Percentiles rank a stretch among this genome's conserved stretches.
These are phyloP conservation scores for Ceratotherium simum DNA, from an alignment of 2,113 vertebrate genomes.

Conservation along the genomic window DNA sequence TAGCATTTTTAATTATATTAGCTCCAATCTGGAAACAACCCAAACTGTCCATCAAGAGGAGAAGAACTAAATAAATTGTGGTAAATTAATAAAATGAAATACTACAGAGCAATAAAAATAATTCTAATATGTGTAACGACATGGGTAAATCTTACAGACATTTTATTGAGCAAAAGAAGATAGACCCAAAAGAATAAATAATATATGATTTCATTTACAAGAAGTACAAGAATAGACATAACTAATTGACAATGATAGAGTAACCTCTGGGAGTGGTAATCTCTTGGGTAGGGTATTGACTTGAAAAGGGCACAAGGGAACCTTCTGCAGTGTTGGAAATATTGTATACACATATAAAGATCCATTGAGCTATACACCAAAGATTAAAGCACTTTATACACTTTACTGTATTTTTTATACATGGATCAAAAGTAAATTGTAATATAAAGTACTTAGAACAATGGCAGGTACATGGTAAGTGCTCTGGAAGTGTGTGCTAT, in stretches of 20 bases:
- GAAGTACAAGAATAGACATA: background rate
- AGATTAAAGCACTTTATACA: background rate
- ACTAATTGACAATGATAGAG: background rate
- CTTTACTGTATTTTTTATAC: background rate
- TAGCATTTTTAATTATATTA: slow-evolving; percentile 25
- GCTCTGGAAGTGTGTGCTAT: background rate
- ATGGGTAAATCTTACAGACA: background rate
- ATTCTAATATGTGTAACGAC: background rate
- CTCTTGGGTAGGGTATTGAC: background rate
- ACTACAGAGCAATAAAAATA: background rate
- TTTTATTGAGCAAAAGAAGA: background rate
- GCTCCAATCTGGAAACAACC: background rate
- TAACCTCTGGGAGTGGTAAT: background rate
- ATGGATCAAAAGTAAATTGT: background rate
- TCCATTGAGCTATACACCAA: background rate
- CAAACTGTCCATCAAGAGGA: background rate
- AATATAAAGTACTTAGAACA: background rate
- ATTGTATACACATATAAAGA: background rate
- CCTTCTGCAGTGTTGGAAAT: background rate
- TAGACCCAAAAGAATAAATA: background rate
- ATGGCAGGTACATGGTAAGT: background rate
- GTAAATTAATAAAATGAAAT: background rate
- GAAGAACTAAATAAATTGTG: background rate
- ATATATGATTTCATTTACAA: background rate
- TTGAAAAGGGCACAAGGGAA: background rate